phyloP scores from a whole-genome alignment of 1,140 invertebrate genomes.

The Bathynomus jamesi region DNA sequence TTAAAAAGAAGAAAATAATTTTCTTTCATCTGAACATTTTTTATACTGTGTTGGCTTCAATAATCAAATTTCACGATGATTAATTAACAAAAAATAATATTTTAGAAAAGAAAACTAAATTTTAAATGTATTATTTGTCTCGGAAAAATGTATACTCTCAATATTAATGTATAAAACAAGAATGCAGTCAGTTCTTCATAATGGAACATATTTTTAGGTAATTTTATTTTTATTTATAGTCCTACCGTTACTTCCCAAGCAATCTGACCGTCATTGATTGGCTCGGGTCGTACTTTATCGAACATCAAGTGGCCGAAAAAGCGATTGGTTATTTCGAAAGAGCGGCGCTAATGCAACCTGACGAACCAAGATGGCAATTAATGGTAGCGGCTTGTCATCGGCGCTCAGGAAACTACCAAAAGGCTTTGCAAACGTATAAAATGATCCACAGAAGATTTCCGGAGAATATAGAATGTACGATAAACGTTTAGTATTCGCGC shows the following conservation, averaged over 20 bases:
- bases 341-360: conserved; percentile 77
- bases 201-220: no score
- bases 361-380: conserved; percentile 73
- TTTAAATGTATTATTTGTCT: no score
- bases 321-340: conserved; percentile 80
- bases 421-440: conserved; percentile 68
- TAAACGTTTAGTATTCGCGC: not conserved
- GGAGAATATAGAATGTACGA: conserved; percentile 71
- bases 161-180: no score
- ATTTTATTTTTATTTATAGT: no score
- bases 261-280: conserved; percentile 84
- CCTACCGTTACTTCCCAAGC: conserved; percentile 80
- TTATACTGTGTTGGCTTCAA: no score
- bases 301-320: conserved; percentile 61
- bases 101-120: no score
- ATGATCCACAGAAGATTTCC: conserved; percentile 68
- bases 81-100: no score
- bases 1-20: no score
- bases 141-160: no score
- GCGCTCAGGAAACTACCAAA: conserved; percentile 72
- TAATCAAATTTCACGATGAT: no score
- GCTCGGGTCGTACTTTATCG: conserved; percentile 83
- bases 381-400: conserved; percentile 76
- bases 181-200: no score
- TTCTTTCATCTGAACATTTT: no score